Base-by-base conservation (phyloP, 1,140 invertebrate species). In the Plectrocnemia conspersa region DNA sequence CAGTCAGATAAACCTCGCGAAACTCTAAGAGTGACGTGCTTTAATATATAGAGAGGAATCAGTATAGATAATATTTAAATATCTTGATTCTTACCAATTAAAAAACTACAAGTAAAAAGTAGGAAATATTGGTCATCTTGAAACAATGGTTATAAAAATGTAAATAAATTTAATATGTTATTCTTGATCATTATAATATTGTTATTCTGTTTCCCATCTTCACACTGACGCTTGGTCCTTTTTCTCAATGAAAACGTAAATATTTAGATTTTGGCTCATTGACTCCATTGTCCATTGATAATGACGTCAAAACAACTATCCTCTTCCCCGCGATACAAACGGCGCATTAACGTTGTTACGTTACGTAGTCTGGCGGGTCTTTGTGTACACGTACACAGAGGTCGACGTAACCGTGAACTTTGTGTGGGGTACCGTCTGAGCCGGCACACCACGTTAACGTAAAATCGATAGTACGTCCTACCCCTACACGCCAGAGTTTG, bases 381-480 rank as follows among this genome's bases (percentile, higher is more conserved):
- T 24, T 24, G 36, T 41, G 18, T 40, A 35, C 32, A 25, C 13
- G 24, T 16, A 40, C 40, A 24, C n/a, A 24, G 13, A 18, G 13
- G 18, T 19, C n/a, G 21, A 18, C 27, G 54, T 57, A 57, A 57
- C 54, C 54, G 54, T 57, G 54, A 57, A 57, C 54, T 57, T 57
- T 57, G 50, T 38, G 27, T n/a, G 29, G 13, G 55, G 55, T n/a
- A 40, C 9, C 49, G 56, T 58, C 56, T 52, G 49, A 13, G 27
- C 19, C 54, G 19, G 35, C 16, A 40, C 41, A 25, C 32, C 23
- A 35, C 27, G 33, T 15, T 48, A 58, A 47, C 56, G 56, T 46
- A 59, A 54, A 59, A 59, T 59, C 56, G 56, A 59, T 59, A n/a
- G n/a, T n/a, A 54, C 18, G 44, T 32, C 44, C 44, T 47, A 47